phyloP scores from a whole-genome alignment of 2,888 invertebrate species.

The Capitulum mitella region DNA sequence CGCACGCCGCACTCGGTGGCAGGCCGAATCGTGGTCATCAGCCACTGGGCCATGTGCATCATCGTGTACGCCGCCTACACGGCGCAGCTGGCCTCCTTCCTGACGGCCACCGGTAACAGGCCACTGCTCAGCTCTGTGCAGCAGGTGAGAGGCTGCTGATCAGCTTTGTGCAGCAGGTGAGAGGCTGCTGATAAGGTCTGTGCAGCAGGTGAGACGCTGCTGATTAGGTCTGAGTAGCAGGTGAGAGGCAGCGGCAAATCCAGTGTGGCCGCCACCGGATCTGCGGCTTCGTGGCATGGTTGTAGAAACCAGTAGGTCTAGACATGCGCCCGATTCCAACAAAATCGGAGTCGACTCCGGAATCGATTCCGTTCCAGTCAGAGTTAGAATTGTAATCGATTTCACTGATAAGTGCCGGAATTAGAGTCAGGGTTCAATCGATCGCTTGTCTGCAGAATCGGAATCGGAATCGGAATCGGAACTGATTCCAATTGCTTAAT shows the following conservation, averaged over 20 bases:
- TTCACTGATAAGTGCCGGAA: no score
- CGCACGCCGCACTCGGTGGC: not conserved
- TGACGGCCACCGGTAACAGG: not conserved
- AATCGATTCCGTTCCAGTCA: no score
- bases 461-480: no score
- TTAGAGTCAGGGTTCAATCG: no score
- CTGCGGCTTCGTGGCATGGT: no score
- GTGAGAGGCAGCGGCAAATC: not conserved
- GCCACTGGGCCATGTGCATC: slow-evolving; percentile 23
- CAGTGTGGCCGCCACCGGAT: no score
- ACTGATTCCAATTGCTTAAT: no score
- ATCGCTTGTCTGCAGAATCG: no score
- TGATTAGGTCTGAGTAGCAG: not conserved
- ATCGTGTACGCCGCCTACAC: slow-evolving; percentile 20
- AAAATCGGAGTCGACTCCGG: no score
- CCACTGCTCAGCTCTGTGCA: not conserved
- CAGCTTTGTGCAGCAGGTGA: not conserved
- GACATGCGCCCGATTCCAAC: no score
- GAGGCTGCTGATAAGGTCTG: not conserved
- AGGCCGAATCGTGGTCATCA: slow-evolving; percentile 5
- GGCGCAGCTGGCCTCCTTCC: slow-evolving; percentile 9
- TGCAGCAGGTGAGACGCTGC: not conserved
- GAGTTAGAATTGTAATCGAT: no score
- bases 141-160: not conserved
- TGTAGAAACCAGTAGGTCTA: no score